Conservation (phyloP, 2,113 vertebrate genomes). For the Brachionichthys hirsutus region DNA sequence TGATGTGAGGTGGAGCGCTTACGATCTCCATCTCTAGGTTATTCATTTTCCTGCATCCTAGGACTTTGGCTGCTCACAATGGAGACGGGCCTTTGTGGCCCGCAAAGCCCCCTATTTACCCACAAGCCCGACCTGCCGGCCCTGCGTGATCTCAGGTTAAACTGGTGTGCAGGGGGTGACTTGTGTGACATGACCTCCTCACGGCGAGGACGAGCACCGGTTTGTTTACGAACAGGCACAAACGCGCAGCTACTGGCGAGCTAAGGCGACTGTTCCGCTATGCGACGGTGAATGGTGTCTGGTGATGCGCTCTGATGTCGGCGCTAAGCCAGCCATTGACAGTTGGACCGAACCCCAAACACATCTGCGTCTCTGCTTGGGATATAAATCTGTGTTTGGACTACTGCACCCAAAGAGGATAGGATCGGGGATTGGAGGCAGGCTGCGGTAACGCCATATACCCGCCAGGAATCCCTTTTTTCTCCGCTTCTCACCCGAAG, state of each 20-base stretch:
- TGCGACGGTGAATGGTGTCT: constrained; percentile 69
- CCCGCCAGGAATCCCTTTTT: no score
- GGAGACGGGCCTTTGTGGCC: constrained; percentile 69
- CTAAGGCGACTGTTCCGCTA: constrained; percentile 65
- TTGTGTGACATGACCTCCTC: constrained; percentile 40
- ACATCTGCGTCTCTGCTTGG: constrained; percentile 63
- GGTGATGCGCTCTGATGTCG: constrained; percentile 67
- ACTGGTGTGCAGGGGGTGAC: constrained; percentile 34
- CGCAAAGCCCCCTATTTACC: constrained; percentile 76
- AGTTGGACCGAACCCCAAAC: constrained; percentile 67
- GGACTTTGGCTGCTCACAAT: constrained; percentile 75
- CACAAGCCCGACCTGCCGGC: constrained; percentile 72
- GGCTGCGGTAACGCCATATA: constrained; percentile 15
- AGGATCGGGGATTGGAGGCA: constrained; percentile 36
- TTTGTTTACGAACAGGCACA: constrained; percentile 34
- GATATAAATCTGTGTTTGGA: constrained; percentile 63
- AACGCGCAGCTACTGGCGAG: constrained; percentile 19
- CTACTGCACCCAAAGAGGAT: constrained; percentile 34
- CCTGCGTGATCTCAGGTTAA: constrained; percentile 47
- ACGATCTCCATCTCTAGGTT: constrained; percentile 61
- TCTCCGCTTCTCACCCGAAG: no score
- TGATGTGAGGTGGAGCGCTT: constrained; percentile 33
- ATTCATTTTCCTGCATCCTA: constrained; percentile 73
- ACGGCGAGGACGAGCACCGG: constrained; percentile 27
- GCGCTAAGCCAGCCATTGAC: constrained; percentile 68